Percentiles rank a stretch among this genome's conserved stretches.
phyloP scores from a whole-genome alignment of 2,113 vertebrate genomes.

The Stegostoma tigrinum region DNA sequence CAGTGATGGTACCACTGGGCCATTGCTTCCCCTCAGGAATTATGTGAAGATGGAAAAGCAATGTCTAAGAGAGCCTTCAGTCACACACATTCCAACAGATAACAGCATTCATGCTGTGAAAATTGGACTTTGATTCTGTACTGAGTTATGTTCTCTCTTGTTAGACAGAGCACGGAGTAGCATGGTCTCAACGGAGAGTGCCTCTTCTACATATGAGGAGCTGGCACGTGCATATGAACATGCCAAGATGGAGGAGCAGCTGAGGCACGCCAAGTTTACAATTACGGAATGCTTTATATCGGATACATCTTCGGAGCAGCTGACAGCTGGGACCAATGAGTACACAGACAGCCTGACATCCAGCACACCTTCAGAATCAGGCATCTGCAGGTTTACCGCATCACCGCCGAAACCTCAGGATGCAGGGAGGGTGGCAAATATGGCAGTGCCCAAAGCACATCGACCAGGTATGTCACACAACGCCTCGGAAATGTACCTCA shows the following conservation, averaged over 20 bases:
- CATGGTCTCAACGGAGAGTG: conserved; percentile 99
- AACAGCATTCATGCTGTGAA: too few relatives aligned
- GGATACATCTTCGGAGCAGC: conserved; percentile 94
- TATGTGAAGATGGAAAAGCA: too few relatives aligned
- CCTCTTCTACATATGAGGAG: conserved; percentile 96
- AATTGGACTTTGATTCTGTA: not conserved
- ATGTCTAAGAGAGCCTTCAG: too few relatives aligned
- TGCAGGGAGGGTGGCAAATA: conserved; percentile 86
- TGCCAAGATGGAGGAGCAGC: conserved; percentile 98
- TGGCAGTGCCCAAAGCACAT: conserved; percentile 96
- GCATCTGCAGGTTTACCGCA: conserved; percentile 96
- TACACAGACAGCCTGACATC: conserved; percentile 98
- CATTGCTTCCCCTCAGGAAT: too few relatives aligned
- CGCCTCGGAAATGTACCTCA: not conserved
- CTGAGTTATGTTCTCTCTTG: not conserved
- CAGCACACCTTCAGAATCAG: conserved; percentile 96
- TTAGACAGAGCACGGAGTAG: conserved; percentile 92
- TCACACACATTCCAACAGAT: too few relatives aligned
- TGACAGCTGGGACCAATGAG: conserved; percentile 97
- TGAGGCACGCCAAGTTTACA: conserved; percentile 97
- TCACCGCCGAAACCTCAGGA: conserved; percentile 98
- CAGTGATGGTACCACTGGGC: too few relatives aligned
- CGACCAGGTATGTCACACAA: conserved; percentile 71
- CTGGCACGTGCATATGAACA: conserved; percentile 94
- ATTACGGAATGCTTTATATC: conserved; percentile 99